phyloP scores from a whole-genome alignment of 1,140 invertebrate genomes.

The Drosophila ogumai region DNA sequence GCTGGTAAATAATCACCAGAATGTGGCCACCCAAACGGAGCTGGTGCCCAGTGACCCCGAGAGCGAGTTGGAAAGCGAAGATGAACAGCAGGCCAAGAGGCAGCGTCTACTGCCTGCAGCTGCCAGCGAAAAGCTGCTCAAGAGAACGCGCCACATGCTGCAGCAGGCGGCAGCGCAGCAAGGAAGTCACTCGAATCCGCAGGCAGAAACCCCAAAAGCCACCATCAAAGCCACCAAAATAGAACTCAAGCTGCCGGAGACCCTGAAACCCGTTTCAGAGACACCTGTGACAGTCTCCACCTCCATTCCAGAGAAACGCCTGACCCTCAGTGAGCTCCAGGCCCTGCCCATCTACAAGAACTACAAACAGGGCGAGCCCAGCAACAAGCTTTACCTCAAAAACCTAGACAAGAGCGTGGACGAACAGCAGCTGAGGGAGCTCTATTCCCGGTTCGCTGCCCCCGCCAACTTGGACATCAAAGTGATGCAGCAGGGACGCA shows the following conservation, averaged over 20 bases:
- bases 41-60: constrained; percentile 37
- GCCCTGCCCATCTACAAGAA: constrained; percentile 93
- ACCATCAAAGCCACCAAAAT: constrained; percentile 39
- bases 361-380: constrained; percentile 92
- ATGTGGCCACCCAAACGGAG: constrained; percentile 55
- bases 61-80: constrained; percentile 89
- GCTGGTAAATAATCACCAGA: not conserved
- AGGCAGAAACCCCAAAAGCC: not conserved
- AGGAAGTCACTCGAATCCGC: not conserved
- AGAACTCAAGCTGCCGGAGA: constrained; percentile 53
- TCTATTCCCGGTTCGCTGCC: constrained; percentile 90
- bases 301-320: constrained; percentile 75
- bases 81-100: constrained; percentile 75
- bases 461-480: constrained; percentile 86
- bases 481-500: constrained; percentile 96
- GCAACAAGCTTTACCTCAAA: constrained; percentile 95
- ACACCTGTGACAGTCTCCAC: not conserved
- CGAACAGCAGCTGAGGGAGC: constrained; percentile 90
- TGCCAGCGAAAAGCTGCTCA: constrained; percentile 22
- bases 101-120: constrained; percentile 85
- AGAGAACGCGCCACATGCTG: constrained; percentile 58
- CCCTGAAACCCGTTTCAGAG: not conserved
- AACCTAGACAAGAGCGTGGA: constrained; percentile 94
- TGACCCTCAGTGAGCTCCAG: constrained; percentile 91
- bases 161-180: constrained; percentile 44